A percentile compares a stretch with the other conserved stretches of the same genome.
These are phyloP conservation scores for Pammene fasciana DNA, from an alignment of 2,888 invertebrate species.

Conservation along the genomic window DNA sequence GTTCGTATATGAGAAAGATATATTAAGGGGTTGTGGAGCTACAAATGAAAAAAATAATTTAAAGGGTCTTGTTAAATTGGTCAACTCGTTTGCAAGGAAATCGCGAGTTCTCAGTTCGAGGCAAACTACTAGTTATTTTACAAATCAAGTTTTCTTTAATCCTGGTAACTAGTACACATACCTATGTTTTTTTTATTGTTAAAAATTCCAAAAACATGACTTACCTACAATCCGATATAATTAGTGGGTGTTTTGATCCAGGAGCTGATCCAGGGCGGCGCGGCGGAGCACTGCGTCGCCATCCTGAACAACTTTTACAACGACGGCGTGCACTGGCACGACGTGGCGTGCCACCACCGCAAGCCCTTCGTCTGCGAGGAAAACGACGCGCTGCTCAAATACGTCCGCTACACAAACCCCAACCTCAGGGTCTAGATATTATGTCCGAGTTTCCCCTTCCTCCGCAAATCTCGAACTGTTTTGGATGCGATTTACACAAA, in stretches of 20 bases:
- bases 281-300: conserved; percentile 93
- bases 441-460: background rate
- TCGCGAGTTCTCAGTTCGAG: too few relatives aligned
- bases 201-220: background rate
- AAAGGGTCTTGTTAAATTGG: too few relatives aligned
- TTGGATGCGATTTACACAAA: conserved; percentile 21
- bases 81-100: too few relatives aligned
- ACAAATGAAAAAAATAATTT: too few relatives aligned
- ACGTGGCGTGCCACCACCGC: conserved; percentile 95
- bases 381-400: conserved; percentile 92
- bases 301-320: conserved; percentile 95
- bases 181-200: too few relatives aligned
- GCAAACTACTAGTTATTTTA: too few relatives aligned
- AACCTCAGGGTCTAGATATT: conserved; percentile 86
- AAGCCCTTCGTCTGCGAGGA: conserved; percentile 96
- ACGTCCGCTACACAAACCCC: conserved; percentile 92
- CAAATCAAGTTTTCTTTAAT: too few relatives aligned
- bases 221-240: background rate
- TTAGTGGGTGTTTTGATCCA: conserved; percentile 50
- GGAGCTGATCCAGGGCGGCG: conserved; percentile 91
- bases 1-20: too few relatives aligned
- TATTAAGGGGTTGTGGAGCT: too few relatives aligned
- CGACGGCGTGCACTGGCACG: conserved; percentile 95
- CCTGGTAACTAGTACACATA: too few relatives aligned
- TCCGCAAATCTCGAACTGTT: conserved; percentile 7